A percentile compares a stretch with the other conserved stretches of the same genome.
Evolutionary conservation across 2,797 vertebrate species (phyloP).

Genomic region (Masticophis lateralis): DNA sequence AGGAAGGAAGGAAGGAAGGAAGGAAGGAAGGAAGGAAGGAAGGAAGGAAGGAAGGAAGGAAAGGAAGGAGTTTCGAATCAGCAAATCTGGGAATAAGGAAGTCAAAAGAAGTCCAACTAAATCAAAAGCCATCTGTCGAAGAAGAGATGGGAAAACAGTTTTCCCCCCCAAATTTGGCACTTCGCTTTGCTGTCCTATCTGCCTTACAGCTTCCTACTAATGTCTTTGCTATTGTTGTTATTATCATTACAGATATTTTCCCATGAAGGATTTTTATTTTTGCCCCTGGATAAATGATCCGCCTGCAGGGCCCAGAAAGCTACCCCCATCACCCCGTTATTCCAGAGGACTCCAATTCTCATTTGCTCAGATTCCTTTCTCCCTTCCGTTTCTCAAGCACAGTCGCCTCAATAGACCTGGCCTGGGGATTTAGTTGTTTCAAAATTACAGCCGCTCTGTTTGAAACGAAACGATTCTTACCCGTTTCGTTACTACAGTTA

Average conservation of each 20-base stretch:
- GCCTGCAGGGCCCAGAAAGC: background rate
- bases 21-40: background rate
- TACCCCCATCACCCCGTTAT: background rate
- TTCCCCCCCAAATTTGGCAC: rapidly evolving
- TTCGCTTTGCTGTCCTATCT: background rate
- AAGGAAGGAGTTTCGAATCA: background rate
- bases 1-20: background rate
- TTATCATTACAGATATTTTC: too few species aligned
- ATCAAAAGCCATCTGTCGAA: background rate
- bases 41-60: too few species aligned
- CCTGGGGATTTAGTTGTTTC: background rate
- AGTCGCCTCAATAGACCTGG: background rate
- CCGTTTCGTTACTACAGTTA: background rate
- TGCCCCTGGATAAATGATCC: background rate
- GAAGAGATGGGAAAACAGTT: background rate
- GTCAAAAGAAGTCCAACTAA: background rate
- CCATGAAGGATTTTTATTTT: too few species aligned
- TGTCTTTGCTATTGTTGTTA: background rate
- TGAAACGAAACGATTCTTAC: background rate
- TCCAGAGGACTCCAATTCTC: background rate
- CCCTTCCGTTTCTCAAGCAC: background rate
- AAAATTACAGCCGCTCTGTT: background rate
- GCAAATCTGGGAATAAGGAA: background rate
- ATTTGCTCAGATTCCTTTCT: rapidly evolving
- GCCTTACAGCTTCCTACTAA: background rate